Percentiles rank a stretch among this genome's conserved stretches.
Evolutionary conservation across 2,797 vertebrate species (phyloP).

Genomic region (Lophotriccus pileatus): DNA sequence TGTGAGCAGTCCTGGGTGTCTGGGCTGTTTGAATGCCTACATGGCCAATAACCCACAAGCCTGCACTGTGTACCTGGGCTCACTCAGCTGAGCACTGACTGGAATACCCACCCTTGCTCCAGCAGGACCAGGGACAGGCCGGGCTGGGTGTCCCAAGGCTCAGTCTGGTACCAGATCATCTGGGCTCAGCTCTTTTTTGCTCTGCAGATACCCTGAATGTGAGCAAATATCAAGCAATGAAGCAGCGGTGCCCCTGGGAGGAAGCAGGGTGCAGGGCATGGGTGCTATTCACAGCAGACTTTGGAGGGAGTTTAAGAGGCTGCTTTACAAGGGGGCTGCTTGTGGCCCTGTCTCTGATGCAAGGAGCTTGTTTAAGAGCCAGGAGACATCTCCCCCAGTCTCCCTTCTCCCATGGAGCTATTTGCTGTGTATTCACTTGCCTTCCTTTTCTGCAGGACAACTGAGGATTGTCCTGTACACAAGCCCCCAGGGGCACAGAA

Average conservation of each 20-base stretch:
- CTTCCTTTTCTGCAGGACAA: not conserved
- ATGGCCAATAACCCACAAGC: not conserved
- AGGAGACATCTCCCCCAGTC: not conserved
- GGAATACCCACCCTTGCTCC: not conserved
- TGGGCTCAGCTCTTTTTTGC: not conserved
- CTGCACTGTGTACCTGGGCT: not conserved
- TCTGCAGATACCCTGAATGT: not conserved
- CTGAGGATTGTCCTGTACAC: not conserved
- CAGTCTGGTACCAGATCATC: not conserved
- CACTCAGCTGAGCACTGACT: rapidly evolving
- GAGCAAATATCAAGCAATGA: not conserved
- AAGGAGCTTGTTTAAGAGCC: not conserved
- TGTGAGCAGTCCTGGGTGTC: not conserved
- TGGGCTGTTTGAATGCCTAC: not conserved
- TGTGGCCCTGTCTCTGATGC: not conserved
- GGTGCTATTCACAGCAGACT: not conserved
- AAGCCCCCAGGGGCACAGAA: too few relatives aligned
- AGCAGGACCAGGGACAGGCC: not conserved
- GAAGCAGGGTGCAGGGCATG: too few relatives aligned
- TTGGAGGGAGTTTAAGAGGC: not conserved
- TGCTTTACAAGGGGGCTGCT: not conserved
- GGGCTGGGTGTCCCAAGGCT: rapidly evolving
- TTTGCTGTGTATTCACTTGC: rapidly evolving
- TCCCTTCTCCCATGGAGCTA: not conserved
- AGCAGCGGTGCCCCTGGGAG: not conserved